These are phyloP conservation scores for Monopis laevigella DNA, from an alignment of 2,888 invertebrate species.

Conservation along the genomic window DNA sequence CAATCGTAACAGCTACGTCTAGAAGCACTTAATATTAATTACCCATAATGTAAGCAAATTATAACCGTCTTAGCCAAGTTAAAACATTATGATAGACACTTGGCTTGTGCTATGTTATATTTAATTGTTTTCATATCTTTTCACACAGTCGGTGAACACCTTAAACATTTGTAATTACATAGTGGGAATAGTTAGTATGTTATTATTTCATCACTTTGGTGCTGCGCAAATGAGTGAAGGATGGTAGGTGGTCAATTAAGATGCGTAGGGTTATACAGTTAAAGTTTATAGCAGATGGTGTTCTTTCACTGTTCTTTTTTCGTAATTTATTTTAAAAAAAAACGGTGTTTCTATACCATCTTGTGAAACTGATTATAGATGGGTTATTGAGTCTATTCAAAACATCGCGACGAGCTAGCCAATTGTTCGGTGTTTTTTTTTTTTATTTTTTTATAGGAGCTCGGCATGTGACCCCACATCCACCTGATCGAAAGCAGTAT, in stretches of 20 bases:
- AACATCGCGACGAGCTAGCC: too few species aligned
- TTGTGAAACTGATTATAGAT: too few species aligned
- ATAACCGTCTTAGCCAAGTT: constrained; percentile 24
- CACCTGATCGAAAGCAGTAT: too few species aligned
- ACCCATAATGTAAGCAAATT: constrained; percentile 32
- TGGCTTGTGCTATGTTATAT: constrained; percentile 15
- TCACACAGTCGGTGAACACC: constrained; percentile 38
- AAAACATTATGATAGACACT: constrained; percentile 14
- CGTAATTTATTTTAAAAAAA: too few species aligned
- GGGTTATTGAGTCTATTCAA: too few species aligned
- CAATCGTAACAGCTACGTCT: constrained; percentile 5
- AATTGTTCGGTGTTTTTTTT: too few species aligned
- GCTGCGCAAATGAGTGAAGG: constrained; percentile 16
- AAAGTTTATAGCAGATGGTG: too few species aligned
- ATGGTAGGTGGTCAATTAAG: constrained; percentile 25
- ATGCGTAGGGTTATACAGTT: too few species aligned
- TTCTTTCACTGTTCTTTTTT: too few species aligned
- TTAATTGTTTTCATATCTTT: constrained; percentile 46
- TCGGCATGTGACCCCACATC: too few species aligned
- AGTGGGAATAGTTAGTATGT: constrained; percentile 22
- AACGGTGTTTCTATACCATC: too few species aligned
- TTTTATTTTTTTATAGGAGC: too few species aligned
- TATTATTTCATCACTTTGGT: constrained; percentile 35
- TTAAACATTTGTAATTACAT: constrained; percentile 23
- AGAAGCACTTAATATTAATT: constrained; percentile 13